phyloP scores from a whole-genome alignment of 2,888 invertebrate species.

The Yponomeuta malinellus region DNA sequence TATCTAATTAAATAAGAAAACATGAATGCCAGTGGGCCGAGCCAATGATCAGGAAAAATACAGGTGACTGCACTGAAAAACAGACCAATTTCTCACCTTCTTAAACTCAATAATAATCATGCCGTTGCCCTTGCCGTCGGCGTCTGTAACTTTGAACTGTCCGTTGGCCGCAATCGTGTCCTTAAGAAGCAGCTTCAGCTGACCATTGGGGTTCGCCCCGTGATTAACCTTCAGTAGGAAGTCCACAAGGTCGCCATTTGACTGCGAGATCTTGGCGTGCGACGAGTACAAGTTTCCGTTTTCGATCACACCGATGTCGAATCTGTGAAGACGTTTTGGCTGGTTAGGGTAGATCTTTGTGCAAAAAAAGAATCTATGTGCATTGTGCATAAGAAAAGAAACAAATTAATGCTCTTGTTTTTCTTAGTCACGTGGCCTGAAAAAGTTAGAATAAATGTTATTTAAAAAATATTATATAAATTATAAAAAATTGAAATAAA shows the following conservation, averaged over 20 bases:
- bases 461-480: too few species aligned
- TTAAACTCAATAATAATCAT: constrained; percentile 75
- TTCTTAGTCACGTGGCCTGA: too few species aligned
- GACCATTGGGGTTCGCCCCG: constrained; percentile 56
- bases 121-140: constrained; percentile 79
- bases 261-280: constrained; percentile 65
- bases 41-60: too few species aligned
- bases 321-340: constrained; percentile 33
- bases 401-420: too few species aligned
- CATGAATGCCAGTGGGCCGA: too few species aligned
- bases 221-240: constrained; percentile 65
- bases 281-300: constrained; percentile 65
- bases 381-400: too few species aligned
- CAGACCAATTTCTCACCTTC: constrained; percentile 40
- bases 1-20: too few species aligned
- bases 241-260: constrained; percentile 71
- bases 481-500: too few species aligned
- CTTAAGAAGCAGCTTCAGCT: constrained; percentile 76
- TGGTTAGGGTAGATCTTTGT: neutral
- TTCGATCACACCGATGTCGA: constrained; percentile 63
- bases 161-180: constrained; percentile 78
- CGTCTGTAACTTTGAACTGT: constrained; percentile 75
- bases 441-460: too few species aligned
- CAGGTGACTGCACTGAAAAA: too few species aligned
- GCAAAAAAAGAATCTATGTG: too few species aligned